These are phyloP conservation scores for Camponotus pennsylvanicus DNA, from an alignment of 1,140 invertebrate species.

Conservation along the genomic window DNA sequence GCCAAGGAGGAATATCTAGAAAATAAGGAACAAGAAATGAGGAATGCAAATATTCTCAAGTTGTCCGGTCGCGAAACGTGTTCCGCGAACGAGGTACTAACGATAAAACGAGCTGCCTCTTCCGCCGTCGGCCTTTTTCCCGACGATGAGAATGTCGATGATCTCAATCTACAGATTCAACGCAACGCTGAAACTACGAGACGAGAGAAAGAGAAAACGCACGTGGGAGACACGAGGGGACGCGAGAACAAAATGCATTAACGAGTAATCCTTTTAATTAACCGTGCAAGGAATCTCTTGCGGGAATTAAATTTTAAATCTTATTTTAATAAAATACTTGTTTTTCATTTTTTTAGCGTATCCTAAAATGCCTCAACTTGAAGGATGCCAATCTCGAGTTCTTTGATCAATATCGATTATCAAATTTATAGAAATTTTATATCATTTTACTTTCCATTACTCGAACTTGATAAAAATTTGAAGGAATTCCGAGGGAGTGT, in stretches of 20 bases:
- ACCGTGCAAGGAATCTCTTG: background rate
- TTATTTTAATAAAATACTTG: background rate
- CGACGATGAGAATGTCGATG: slow-evolving; percentile 59
- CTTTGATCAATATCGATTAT: background rate
- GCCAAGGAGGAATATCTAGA: background rate
- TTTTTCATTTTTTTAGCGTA: background rate
- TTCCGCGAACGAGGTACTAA: slow-evolving; percentile 63
- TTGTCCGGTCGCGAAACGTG: slow-evolving; percentile 53
- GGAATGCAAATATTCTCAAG: slow-evolving; percentile 44
- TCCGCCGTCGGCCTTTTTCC: slow-evolving; percentile 31
- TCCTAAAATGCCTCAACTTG: no score
- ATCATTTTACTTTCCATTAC: background rate
- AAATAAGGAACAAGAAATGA: slow-evolving; percentile 31
- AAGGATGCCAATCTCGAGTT: background rate
- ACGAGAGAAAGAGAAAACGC: slow-evolving; percentile 42
- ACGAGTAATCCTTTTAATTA: background rate
- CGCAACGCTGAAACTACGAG: slow-evolving; percentile 37
- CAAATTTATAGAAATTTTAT: background rate
- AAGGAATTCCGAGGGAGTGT: background rate
- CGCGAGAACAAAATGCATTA: background rate
- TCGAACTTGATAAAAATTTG: background rate
- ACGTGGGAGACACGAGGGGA: slow-evolving; percentile 19
- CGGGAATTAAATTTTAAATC: background rate
- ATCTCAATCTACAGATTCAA: slow-evolving; percentile 56
- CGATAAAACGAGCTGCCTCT: slow-evolving; percentile 63